These are phyloP conservation scores for Malthinus seriepunctatus DNA, from an alignment of 2,888 invertebrate genomes.

Conservation along the genomic window DNA sequence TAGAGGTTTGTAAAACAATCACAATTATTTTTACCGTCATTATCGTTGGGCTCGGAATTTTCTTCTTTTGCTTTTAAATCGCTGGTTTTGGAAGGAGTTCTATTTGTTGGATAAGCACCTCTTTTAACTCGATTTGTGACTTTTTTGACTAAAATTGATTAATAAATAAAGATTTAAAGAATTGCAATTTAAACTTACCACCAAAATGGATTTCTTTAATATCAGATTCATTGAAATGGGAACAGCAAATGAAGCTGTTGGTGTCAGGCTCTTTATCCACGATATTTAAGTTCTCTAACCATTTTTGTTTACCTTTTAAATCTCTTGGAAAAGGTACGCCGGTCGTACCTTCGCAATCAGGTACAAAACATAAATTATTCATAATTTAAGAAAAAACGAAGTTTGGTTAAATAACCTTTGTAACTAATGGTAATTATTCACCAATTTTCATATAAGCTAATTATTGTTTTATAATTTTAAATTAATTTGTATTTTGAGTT, in stretches of 20 bases:
- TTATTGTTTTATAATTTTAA: neutral
- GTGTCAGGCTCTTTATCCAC: conserved; percentile 29
- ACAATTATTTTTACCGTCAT: too few relatives aligned
- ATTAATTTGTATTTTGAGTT: neutral
- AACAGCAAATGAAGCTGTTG: conserved; percentile 43
- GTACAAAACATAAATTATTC: conserved; percentile 43
- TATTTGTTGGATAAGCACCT: conserved; percentile 3
- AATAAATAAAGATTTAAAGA: neutral
- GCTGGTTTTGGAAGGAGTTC: neutral
- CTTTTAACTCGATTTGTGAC: conserved; percentile 4
- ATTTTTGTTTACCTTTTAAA: conserved; percentile 36
- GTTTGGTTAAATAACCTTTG: conserved; percentile 30
- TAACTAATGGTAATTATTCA: conserved; percentile 34
- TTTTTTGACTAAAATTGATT: neutral
- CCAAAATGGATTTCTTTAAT: conserved; percentile 8
- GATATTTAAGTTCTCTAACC: conserved; percentile 41
- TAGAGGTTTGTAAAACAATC: neutral
- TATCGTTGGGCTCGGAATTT: neutral
- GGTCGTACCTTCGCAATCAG: conserved; percentile 43
- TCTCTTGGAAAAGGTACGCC: conserved; percentile 46
- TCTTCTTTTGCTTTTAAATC: neutral
- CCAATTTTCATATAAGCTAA: neutral
- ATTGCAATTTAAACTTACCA: conserved; percentile 4
- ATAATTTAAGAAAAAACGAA: conserved; percentile 20
- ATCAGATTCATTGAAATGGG: conserved; percentile 39